Percentiles rank a stretch among this genome's conserved stretches.
Conservation (phyloP, 2,888 invertebrate genomes). For the Neoaliturus tenellus region DNA sequence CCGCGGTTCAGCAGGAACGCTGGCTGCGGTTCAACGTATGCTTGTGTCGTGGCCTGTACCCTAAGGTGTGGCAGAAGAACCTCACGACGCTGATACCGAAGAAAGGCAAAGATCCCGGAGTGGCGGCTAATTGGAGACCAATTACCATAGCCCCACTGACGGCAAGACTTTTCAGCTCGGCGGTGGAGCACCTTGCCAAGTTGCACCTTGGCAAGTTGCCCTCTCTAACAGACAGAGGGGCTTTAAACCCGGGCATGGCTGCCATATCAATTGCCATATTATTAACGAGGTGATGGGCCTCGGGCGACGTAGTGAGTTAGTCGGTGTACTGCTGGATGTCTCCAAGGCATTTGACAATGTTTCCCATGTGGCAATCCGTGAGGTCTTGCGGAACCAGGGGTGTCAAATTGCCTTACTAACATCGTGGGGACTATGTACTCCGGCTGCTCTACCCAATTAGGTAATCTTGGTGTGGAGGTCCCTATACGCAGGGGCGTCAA, state of each 20-base stretch:
- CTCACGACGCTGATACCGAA: background rate
- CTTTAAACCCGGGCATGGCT: conserved; percentile 2
- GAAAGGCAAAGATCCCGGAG: background rate
- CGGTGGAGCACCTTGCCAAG: background rate
- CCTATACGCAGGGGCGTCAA: conserved; percentile 4
- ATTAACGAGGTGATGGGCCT: conserved; percentile 7
- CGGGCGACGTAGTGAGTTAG: background rate
- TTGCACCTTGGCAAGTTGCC: background rate
- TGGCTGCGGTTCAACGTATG: background rate
- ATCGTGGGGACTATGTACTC: background rate
- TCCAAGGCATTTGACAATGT: conserved; percentile 21
- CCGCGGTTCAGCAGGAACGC: background rate
- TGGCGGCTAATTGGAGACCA: conserved; percentile 12
- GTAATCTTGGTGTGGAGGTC: background rate
- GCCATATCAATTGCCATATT: background rate
- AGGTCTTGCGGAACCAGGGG: background rate
- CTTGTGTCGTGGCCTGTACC: background rate
- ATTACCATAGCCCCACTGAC: background rate
- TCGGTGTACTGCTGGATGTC: background rate
- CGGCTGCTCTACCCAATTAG: background rate
- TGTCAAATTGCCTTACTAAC: background rate
- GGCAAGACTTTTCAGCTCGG: background rate
- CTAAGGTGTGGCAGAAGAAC: background rate
- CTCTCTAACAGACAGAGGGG: conserved; percentile 3
- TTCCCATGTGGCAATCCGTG: background rate